Evolutionary conservation across 1,140 invertebrate genomes (phyloP), one percentile per base, ranked within the genome.

Genomic region (Drosophila arizonae): DNA sequence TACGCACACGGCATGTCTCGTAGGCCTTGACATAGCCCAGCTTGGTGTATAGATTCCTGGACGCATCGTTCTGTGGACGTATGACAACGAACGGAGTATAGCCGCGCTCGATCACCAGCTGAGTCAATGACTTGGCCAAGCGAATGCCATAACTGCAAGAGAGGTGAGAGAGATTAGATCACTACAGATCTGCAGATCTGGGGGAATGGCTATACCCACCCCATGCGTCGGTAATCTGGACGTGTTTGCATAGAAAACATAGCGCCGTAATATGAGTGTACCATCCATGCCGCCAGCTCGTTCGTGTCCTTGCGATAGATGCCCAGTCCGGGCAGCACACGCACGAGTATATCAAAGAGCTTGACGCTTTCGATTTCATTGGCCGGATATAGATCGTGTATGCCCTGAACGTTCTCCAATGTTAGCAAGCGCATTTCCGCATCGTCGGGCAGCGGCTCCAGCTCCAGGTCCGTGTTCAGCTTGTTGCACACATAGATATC

Each of bases 221-320:
- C 96, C 93, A 96, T 96, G 77, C 96, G 93, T 67, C 96, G 93
- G 91, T 94, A 95, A 89, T 96, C 95, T 26, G 96, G 96, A 90
- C 94, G 94, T 57, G 96, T 97, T 92, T 96, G 96, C 96, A 97
- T 97, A n/a, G 96, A 96, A 91, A 96, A 96, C 96, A 97, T 96
- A 46, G 96, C 96, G 21, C 96, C 96, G 90, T 97, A 97, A 92
- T 97, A 97, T 3, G 95, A 96, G 81, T 97, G 96, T 30, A 96
- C 95, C 96, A 97, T 96, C 96, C 96, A 96, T 6, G 96, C 96
- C 6, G 95, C 95, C 24, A 96, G 90, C 72, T 95, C 93, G 28
- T 94, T 95, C 39, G 92, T 92, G 50, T 92, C 92, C 66, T 93
- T 93, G 6, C 94, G 94, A 90, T 96, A 96, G 62, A 97, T 94